These are phyloP conservation scores for Cavia porcellus DNA, from an alignment of 2,113 vertebrate genomes.

Conservation along the genomic window DNA sequence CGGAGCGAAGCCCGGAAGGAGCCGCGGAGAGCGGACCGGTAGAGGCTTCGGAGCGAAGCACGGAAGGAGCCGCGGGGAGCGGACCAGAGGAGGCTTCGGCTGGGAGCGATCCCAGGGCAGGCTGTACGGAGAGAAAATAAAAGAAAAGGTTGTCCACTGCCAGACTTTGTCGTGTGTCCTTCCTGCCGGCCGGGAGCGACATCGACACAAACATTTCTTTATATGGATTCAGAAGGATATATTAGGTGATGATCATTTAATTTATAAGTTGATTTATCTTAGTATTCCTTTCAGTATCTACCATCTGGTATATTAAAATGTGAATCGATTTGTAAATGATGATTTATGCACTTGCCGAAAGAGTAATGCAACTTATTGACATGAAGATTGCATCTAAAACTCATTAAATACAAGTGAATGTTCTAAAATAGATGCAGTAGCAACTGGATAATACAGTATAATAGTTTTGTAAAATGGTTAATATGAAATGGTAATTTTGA, in stretches of 20 bases:
- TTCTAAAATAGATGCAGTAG: constrained; percentile 49
- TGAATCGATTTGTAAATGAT: constrained; percentile 68
- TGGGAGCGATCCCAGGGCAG: too few species aligned
- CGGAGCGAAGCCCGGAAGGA: too few species aligned
- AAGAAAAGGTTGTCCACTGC: too few species aligned
- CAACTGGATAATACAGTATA: not conserved
- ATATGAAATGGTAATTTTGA: not conserved
- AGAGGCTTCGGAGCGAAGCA: too few species aligned
- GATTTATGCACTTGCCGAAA: constrained; percentile 65
- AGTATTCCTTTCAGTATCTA: constrained; percentile 45
- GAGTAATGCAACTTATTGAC: constrained; percentile 55
- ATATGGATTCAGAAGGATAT: not conserved
- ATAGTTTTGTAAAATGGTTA: not conserved
- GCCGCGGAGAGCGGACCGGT: too few species aligned
- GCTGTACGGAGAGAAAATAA: too few species aligned
- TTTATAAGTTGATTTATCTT: constrained; percentile 36
- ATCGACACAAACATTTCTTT: not conserved
- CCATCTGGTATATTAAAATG: constrained; percentile 56
- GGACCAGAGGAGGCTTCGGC: too few species aligned
- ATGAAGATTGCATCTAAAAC: constrained; percentile 41
- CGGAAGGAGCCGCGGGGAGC: too few species aligned
- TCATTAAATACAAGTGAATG: constrained; percentile 47
- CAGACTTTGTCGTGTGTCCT: too few species aligned
- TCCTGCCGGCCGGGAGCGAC: too few species aligned
- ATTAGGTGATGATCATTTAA: constrained; percentile 33